Conservation (phyloP, 1,140 invertebrate genomes). For the Delia radicum region DNA sequence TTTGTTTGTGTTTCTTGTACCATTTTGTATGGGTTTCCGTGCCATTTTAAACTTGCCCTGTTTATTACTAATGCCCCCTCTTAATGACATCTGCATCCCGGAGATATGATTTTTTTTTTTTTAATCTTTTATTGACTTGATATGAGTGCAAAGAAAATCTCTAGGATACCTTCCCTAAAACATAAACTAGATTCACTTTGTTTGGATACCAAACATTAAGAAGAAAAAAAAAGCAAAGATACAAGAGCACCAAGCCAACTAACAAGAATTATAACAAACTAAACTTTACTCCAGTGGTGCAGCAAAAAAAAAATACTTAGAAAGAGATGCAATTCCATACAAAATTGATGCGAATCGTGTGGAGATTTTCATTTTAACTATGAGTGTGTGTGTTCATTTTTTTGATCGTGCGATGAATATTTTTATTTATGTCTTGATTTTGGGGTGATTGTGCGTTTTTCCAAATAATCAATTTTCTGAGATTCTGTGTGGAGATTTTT, state of each 20-base stretch:
- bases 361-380: not conserved
- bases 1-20: no score
- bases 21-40: no score
- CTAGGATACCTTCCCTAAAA: not conserved
- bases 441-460: slow-evolving; percentile 27
- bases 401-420: not conserved
- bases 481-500: not conserved
- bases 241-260: not conserved
- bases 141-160: no score
- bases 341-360: slow-evolving; percentile 2
- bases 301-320: not conserved
- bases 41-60: no score
- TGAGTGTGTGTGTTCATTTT: no score
- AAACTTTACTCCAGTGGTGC: not conserved
- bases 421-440: slow-evolving; percentile 5
- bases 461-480: not conserved
- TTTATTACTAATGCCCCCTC: no score
- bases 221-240: not conserved
- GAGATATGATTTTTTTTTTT: no score
- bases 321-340: not conserved
- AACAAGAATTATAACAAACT: not conserved
- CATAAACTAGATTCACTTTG: slow-evolving; percentile 1
- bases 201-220: not conserved
- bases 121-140: no score
- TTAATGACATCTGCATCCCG: no score